Percentiles rank a stretch among this genome's conserved stretches.
phyloP scores from a whole-genome alignment of 2,797 vertebrate species.

The Tragopan temminckii region DNA sequence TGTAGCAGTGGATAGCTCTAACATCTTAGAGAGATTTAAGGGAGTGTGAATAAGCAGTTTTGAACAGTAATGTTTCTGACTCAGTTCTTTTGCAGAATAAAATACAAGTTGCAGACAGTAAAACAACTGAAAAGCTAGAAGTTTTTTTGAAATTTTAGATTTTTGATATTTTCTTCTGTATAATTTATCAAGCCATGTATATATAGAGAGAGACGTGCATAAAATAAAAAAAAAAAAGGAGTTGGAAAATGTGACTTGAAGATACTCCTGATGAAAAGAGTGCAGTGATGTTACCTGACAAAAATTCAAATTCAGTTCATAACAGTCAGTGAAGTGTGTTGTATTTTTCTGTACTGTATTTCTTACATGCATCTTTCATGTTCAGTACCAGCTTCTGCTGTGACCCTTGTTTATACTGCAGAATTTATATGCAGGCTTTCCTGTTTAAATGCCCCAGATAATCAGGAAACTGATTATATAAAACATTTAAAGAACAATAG shows the following conservation, averaged over 20 bases:
- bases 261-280: not conserved
- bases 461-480: not conserved
- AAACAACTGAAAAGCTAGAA: not conserved
- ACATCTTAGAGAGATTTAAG: not conserved
- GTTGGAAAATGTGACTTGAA: not conserved
- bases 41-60: not conserved
- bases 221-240: not conserved
- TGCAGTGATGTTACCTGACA: not conserved
- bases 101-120: not conserved
- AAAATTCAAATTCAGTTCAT: not conserved
- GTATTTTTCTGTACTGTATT: not conserved
- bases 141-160: not conserved
- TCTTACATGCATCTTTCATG: not conserved
- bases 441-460: slow-evolving; percentile 10
- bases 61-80: not conserved
- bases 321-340: not conserved
- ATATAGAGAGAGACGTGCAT: not conserved
- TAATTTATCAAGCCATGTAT: not conserved
- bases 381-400: not conserved
- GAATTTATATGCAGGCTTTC: slow-evolving; percentile 6
- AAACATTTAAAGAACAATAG: not conserved
- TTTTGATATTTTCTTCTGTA: fast-evolving
- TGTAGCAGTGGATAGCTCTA: not conserved
- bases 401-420: not conserved
- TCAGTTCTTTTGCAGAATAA: not conserved